A percentile compares a stretch with the other conserved stretches of the same genome.
phyloP scores from a whole-genome alignment of 2,888 invertebrate genomes.

The Baccha elongata region DNA sequence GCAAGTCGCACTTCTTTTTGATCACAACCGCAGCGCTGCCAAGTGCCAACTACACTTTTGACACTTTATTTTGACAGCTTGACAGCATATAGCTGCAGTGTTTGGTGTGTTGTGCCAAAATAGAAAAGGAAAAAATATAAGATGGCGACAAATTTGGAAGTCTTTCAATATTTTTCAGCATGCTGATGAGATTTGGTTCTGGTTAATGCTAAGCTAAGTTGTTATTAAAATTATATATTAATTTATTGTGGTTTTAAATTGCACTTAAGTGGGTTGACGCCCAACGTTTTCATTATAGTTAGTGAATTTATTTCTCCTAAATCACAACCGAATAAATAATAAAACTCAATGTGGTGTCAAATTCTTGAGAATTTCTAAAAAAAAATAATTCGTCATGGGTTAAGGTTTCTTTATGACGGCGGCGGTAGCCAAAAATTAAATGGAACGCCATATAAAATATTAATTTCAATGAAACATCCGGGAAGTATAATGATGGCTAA shows the following conservation, averaged over 20 bases:
- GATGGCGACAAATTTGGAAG: slow-evolving; percentile 38
- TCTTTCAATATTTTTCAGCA: slow-evolving; percentile 23
- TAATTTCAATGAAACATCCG: slow-evolving; percentile 63
- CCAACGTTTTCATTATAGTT: not conserved
- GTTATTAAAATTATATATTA: slow-evolving; percentile 54
- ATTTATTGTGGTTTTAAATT: slow-evolving; percentile 50
- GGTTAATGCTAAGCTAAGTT: not conserved
- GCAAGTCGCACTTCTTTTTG: slow-evolving; percentile 72
- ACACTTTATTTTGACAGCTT: slow-evolving; percentile 63
- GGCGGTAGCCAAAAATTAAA: slow-evolving; percentile 11
- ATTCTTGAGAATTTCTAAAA: slow-evolving; percentile 59
- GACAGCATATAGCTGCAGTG: not conserved
- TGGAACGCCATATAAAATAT: slow-evolving; percentile 44
- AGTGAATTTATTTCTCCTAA: not conserved
- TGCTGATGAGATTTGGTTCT: not conserved
- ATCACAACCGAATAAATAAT: slow-evolving; percentile 37
- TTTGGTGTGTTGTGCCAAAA: slow-evolving; percentile 43
- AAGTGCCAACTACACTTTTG: slow-evolving; percentile 49
- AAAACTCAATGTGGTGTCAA: slow-evolving; percentile 63
- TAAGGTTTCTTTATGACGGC: slow-evolving; percentile 7
- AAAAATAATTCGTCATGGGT: slow-evolving; percentile 40
- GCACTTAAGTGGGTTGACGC: slow-evolving; percentile 4
- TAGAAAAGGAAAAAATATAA: slow-evolving; percentile 21
- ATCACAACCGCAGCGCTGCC: slow-evolving; percentile 45
- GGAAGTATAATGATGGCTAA: slow-evolving; percentile 64